Conservation (phyloP, 1,140 invertebrate species). For the Galendromus occidentalis region DNA sequence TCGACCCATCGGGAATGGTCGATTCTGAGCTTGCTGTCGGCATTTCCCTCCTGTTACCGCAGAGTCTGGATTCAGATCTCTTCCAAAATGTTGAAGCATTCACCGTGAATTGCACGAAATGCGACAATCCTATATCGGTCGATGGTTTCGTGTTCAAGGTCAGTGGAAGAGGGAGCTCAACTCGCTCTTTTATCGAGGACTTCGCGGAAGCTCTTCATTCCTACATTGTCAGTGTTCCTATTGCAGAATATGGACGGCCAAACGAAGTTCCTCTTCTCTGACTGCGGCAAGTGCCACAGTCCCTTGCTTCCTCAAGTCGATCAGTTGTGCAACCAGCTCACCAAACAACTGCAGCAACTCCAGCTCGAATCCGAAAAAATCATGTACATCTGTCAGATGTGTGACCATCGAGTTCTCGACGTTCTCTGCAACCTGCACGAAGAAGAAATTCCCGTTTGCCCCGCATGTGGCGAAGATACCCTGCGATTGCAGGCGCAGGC, state of each 20-base stretch:
- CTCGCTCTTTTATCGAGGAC: no score
- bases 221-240: no score
- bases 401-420: neutral
- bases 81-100: neutral
- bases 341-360: neutral
- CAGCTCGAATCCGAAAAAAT: neutral
- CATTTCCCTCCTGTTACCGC: neutral
- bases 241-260: neutral
- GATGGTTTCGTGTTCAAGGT: neutral
- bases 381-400: neutral
- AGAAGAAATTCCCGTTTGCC: neutral
- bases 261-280: neutral
- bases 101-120: neutral
- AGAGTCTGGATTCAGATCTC: neutral
- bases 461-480: neutral
- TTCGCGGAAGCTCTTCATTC: no score
- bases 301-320: neutral
- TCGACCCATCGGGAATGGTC: neutral
- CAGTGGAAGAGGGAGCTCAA: no score
- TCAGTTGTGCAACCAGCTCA: slow-evolving; percentile 1
- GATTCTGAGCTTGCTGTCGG: neutral
- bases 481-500: neutral
- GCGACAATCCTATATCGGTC: neutral
- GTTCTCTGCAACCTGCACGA: neutral
- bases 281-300: neutral